Conservation (phyloP, 2,113 vertebrate species). For the Chaenocephalus aceratus region DNA sequence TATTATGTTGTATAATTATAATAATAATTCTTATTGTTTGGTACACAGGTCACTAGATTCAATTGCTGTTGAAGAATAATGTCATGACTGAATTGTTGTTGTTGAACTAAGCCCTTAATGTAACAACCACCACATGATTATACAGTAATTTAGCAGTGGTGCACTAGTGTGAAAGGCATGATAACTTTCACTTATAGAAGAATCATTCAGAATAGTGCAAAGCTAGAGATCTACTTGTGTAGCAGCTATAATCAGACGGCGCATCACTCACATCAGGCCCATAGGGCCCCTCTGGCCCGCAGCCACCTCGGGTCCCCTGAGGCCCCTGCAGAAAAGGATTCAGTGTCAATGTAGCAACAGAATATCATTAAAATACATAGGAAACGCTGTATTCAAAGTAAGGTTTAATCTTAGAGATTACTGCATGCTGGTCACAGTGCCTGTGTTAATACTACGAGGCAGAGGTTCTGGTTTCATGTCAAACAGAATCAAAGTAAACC, state of each 20-base stretch:
- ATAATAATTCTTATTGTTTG: neutral
- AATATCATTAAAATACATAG: slow-evolving; percentile 14
- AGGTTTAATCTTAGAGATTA: slow-evolving; percentile 18
- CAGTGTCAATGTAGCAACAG: neutral
- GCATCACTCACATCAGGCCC: slow-evolving; percentile 86
- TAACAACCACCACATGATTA: neutral
- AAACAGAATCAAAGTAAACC: slow-evolving; percentile 35
- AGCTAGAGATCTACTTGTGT: neutral
- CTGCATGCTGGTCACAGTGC: neutral
- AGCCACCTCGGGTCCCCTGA: slow-evolving; percentile 81
- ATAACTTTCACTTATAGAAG: neutral
- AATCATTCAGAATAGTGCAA: neutral
- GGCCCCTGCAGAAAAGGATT: slow-evolving; percentile 81
- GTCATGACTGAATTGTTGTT: neutral
- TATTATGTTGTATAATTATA: too few species aligned
- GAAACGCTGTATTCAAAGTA: neutral
- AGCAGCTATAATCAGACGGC: neutral
- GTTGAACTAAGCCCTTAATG: neutral
- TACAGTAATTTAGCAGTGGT: neutral
- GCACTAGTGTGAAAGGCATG: neutral
- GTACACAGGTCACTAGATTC: neutral
- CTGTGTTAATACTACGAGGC: slow-evolving; percentile 13
- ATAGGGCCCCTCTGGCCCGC: slow-evolving; percentile 82
- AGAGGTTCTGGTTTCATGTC: slow-evolving; percentile 11
- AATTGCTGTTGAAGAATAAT: neutral